Evolutionary conservation across 2,888 invertebrate species (phyloP).

Genomic region (Caenorhabditis sinica): DNA sequence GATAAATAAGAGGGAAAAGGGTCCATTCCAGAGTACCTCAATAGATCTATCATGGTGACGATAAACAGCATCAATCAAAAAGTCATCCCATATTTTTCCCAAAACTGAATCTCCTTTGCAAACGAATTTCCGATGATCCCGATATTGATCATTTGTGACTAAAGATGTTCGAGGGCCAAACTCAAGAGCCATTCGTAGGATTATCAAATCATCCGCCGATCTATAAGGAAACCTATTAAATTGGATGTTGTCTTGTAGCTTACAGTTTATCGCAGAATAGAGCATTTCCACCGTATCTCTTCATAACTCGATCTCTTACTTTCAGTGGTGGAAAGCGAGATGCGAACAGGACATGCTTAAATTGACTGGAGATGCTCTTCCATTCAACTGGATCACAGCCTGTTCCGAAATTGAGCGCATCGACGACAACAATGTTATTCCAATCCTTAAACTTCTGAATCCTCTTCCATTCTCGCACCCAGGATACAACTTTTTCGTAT

Average conservation of each 20-base stretch:
- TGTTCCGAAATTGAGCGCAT: constrained; percentile 54
- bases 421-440: constrained; percentile 45
- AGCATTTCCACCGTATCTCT: constrained; percentile 45
- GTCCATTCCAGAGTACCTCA: too few species aligned
- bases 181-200: constrained; percentile 63
- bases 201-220: constrained; percentile 70
- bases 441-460: constrained; percentile 17
- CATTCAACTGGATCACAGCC: constrained; percentile 46
- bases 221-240: constrained; percentile 36
- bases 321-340: constrained; percentile 18
- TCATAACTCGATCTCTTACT: constrained; percentile 19
- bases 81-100: constrained; percentile 51
- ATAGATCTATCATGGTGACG: constrained; percentile 18
- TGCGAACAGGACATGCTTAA: constrained; percentile 44
- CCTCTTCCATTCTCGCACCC: constrained; percentile 38
- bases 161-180: constrained; percentile 60
- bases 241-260: neutral
- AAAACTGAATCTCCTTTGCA: constrained; percentile 22
- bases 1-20: too few species aligned
- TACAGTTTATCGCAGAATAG: constrained; percentile 57
- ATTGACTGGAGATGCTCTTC: constrained; percentile 28
- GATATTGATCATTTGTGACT: constrained; percentile 69
- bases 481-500: neutral
- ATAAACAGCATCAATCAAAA: constrained; percentile 41
- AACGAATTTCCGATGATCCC: constrained; percentile 50